These are phyloP conservation scores for Junco hyemalis DNA, from an alignment of 2,113 vertebrate species.

Conservation along the genomic window DNA sequence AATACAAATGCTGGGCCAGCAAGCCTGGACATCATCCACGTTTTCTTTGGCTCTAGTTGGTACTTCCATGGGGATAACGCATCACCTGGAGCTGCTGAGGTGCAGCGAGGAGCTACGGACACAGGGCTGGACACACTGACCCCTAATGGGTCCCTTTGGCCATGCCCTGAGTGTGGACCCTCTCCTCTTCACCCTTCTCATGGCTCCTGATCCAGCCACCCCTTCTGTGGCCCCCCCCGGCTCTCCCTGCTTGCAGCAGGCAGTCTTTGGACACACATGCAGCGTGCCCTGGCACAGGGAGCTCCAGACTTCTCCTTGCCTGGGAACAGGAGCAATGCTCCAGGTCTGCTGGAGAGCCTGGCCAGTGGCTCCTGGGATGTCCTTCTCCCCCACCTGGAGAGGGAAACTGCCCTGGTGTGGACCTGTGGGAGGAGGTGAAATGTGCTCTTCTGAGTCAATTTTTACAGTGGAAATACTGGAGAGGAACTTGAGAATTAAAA, in stretches of 20 bases:
- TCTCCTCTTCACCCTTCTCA: neutral
- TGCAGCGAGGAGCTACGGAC: neutral
- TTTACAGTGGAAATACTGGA: neutral
- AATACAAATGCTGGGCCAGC: accelerated
- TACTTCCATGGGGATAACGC: neutral
- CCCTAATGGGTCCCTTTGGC: neutral
- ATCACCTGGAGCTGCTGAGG: neutral
- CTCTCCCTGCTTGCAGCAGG: neutral
- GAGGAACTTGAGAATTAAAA: slow-evolving; percentile 26
- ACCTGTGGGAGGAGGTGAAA: neutral
- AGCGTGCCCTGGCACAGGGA: neutral
- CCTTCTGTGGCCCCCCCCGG: neutral
- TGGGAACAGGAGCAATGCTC: neutral
- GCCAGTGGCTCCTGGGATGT: neutral
- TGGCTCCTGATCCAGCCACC: neutral
- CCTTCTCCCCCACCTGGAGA: neutral
- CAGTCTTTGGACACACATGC: neutral
- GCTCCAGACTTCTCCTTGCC: neutral
- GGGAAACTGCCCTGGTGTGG: neutral
- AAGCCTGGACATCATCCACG: accelerated
- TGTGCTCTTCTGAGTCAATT: neutral
- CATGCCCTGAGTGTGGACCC: neutral
- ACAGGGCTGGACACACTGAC: neutral
- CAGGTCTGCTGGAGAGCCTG: neutral
- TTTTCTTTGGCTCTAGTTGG: neutral